Conservation (phyloP, 2,888 invertebrate genomes). For the Apotomis betuletana region DNA sequence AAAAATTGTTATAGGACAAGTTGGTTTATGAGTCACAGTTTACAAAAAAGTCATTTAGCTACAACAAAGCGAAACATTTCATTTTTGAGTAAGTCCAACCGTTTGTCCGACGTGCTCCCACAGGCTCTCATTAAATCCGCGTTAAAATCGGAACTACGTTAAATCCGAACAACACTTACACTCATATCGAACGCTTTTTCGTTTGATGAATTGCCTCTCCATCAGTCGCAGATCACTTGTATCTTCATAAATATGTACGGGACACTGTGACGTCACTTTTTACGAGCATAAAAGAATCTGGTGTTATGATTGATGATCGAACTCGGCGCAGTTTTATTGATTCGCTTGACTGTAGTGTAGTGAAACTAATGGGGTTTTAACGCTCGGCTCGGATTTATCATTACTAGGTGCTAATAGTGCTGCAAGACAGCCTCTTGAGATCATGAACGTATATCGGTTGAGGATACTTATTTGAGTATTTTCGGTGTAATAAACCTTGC, state of each 20-base stretch:
- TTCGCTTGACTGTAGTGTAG: conserved; percentile 65
- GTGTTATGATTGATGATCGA: conserved; percentile 64
- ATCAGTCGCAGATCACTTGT: conserved; percentile 76
- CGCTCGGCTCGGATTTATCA: conserved; percentile 16
- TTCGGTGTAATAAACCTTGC: background rate
- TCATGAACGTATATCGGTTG: background rate
- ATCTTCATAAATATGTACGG: conserved; percentile 81
- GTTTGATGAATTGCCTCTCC: conserved; percentile 72
- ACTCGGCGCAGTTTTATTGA: conserved; percentile 66
- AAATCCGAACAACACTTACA: background rate
- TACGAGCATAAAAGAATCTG: conserved; percentile 64
- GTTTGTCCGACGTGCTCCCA: no score
- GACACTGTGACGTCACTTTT: conserved; percentile 74
- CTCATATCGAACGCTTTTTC: conserved; percentile 54
- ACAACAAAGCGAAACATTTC: no score
- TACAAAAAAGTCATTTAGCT: no score
- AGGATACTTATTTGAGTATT: background rate
- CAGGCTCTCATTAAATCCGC: background rate
- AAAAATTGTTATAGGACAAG: no score
- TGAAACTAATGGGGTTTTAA: conserved; percentile 53
- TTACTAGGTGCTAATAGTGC: conserved; percentile 3
- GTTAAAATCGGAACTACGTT: conserved; percentile 4
- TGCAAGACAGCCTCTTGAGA: background rate
- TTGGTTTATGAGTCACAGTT: no score
- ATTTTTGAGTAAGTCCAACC: no score